These are phyloP conservation scores for Drosophila mercatorum DNA, from an alignment of 2,888 invertebrate species.

Conservation along the genomic window DNA sequence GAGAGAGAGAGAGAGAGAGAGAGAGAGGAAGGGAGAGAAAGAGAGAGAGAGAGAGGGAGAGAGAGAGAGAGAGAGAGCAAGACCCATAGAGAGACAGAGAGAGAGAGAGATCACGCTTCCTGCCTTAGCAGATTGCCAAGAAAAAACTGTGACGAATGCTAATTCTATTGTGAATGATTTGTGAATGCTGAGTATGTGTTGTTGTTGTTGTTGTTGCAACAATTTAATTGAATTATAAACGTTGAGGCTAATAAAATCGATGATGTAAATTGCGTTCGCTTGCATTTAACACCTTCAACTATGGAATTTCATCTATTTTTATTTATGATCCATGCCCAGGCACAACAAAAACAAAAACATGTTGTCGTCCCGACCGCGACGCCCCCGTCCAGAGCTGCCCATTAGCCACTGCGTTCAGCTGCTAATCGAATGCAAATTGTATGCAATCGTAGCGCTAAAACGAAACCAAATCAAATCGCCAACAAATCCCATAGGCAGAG, in stretches of 20 bases:
- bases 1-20: too few relatives aligned
- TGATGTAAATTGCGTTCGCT: conserved; percentile 81
- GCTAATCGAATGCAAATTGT: conserved; percentile 71
- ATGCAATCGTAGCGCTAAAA: conserved; percentile 65
- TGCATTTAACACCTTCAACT: conserved; percentile 75
- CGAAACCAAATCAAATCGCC: conserved; percentile 48
- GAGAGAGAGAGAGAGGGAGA: neutral
- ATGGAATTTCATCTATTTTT: conserved; percentile 77
- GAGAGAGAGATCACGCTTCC: conserved; percentile 5
- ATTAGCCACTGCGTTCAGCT: neutral
- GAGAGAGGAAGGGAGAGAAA: neutral
- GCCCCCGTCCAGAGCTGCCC: neutral
- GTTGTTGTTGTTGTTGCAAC: conserved; percentile 37
- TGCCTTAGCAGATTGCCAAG: neutral
- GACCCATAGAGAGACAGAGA: neutral
- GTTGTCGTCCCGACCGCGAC: conserved; percentile 24
- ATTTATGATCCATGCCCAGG: conserved; percentile 56
- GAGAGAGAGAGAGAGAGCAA: too few relatives aligned
- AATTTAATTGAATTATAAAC: conserved; percentile 78
- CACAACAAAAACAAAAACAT: conserved; percentile 48
- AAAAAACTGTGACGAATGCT: conserved; percentile 8
- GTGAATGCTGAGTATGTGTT: conserved; percentile 19
- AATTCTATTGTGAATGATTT: conserved; percentile 14
- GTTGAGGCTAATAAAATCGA: conserved; percentile 81
- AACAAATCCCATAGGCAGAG: conserved; percentile 9